These are phyloP conservation scores for Magallana nippona DNA, from an alignment of 2,888 invertebrate genomes.

Conservation along the genomic window DNA sequence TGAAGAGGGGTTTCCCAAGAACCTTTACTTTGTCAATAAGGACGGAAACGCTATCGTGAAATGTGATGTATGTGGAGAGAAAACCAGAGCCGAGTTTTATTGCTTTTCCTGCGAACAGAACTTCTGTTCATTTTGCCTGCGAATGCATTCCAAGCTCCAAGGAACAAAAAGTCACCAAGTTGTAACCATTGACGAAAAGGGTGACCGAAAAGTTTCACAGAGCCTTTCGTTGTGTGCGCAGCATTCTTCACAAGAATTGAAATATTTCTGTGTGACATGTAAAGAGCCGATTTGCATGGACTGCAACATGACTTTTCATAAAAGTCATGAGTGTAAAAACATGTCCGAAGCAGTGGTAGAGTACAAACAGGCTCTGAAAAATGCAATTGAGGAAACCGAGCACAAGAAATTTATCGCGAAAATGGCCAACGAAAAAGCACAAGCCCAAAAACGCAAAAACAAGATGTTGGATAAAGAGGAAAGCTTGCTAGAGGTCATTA, in stretches of 20 bases:
- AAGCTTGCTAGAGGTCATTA: constrained; percentile 32
- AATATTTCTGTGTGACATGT: constrained; percentile 47
- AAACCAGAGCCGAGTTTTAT: constrained; percentile 34
- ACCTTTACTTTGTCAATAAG: constrained; percentile 35
- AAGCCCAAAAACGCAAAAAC: constrained; percentile 17
- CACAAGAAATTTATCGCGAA: not conserved
- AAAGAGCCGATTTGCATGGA: constrained; percentile 40
- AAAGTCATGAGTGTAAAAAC: constrained; percentile 41
- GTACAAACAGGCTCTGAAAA: constrained; percentile 24
- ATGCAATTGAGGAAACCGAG: not conserved
- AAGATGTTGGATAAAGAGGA: constrained; percentile 38
- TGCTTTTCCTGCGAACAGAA: constrained; percentile 45
- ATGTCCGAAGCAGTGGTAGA: constrained; percentile 29
- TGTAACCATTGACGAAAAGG: constrained; percentile 30
- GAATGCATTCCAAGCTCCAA: constrained; percentile 45
- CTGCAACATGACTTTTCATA: constrained; percentile 47
- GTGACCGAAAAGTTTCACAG: constrained; percentile 16
- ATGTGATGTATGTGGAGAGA: constrained; percentile 49
- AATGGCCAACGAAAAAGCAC: constrained; percentile 19
- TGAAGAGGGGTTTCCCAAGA: constrained; percentile 36
- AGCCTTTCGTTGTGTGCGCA: constrained; percentile 5
- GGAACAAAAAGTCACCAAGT: constrained; percentile 42
- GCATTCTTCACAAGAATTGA: constrained; percentile 38
- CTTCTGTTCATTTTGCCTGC: constrained; percentile 44
- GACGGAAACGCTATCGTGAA: constrained; percentile 9